phyloP scores from a whole-genome alignment of 2,888 invertebrate genomes.

The Drosophila infuscata region DNA sequence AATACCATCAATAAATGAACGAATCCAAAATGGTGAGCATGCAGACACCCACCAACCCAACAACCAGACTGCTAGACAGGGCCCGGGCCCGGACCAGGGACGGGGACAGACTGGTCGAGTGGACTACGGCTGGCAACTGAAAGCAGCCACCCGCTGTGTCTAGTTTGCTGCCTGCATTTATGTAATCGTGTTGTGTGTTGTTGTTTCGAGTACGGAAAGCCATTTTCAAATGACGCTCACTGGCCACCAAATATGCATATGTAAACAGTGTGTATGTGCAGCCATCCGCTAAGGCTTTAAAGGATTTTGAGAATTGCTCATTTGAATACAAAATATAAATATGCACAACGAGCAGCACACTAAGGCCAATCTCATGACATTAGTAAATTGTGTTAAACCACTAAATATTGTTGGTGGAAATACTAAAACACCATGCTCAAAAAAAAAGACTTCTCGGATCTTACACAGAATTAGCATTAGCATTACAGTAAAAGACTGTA shows the following conservation, averaged over 20 bases:
- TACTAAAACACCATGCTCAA: neutral
- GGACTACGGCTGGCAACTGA: conserved; percentile 12
- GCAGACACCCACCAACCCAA: conserved; percentile 22
- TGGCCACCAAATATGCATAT: conserved; percentile 72
- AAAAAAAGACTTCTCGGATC: neutral
- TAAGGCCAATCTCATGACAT: conserved; percentile 46
- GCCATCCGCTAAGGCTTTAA: conserved; percentile 61
- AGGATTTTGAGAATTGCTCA: conserved; percentile 73
- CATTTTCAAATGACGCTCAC: conserved; percentile 69
- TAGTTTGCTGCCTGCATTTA: conserved; percentile 53
- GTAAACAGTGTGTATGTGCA: conserved; percentile 61
- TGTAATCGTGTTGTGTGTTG: conserved; percentile 52
- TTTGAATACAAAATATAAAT: conserved; percentile 78
- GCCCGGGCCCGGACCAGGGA: neutral
- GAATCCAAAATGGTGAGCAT: conserved; percentile 51
- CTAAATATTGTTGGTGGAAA: conserved; percentile 16
- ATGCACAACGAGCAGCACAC: conserved; percentile 48
- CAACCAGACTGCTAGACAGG: conserved; percentile 4
- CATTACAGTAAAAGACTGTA: neutral
- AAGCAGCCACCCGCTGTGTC: conserved; percentile 29
- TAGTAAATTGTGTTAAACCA: conserved; percentile 51
- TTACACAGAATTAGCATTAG: neutral
- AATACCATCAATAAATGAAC: conserved; percentile 79
- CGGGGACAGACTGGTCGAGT: conserved; percentile 10
- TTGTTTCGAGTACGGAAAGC: conserved; percentile 61